Evolutionary conservation across 1,140 invertebrate genomes (phyloP).

Genomic region (Apis dorsata): DNA sequence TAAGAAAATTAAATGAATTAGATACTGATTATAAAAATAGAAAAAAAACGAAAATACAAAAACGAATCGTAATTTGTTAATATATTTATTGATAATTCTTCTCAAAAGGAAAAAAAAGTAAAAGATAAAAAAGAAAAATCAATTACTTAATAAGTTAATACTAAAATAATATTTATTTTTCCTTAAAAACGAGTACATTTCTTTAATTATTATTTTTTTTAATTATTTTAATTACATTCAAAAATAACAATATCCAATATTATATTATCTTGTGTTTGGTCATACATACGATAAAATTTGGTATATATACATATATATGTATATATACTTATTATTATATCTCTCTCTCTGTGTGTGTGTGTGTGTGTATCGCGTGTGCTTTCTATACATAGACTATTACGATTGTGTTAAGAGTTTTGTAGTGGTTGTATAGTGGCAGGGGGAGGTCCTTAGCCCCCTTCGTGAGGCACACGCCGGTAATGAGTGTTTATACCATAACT

Average conservation of each 20-base stretch:
- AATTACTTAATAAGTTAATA: neutral
- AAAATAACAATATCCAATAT: neutral
- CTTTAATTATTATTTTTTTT: neutral
- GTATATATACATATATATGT: slow-evolving; percentile 17
- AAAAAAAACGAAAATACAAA: neutral
- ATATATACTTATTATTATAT: too few species aligned
- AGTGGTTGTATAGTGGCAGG: slow-evolving; percentile 47
- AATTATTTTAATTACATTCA: neutral
- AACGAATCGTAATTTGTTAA: neutral
- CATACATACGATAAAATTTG: slow-evolving; percentile 9
- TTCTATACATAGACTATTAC: slow-evolving; percentile 23
- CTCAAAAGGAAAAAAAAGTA: neutral
- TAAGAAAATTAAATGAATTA: neutral
- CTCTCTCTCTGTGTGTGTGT: too few species aligned
- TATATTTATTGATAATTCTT: neutral
- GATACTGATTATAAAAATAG: neutral
- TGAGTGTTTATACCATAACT: slow-evolving; percentile 63
- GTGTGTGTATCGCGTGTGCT: slow-evolving; percentile 6
- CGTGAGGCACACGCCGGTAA: slow-evolving; percentile 61
- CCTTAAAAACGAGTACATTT: neutral
- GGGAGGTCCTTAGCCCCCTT: slow-evolving; percentile 60
- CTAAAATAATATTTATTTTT: neutral
- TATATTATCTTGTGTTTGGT: neutral
- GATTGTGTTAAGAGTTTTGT: slow-evolving; percentile 35
- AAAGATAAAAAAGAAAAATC: slow-evolving; percentile 1